Evolutionary conservation across 2,797 vertebrate genomes (phyloP), one percentile per base, ranked within the genome.

Genomic region (Coreius guichenoti): DNA sequence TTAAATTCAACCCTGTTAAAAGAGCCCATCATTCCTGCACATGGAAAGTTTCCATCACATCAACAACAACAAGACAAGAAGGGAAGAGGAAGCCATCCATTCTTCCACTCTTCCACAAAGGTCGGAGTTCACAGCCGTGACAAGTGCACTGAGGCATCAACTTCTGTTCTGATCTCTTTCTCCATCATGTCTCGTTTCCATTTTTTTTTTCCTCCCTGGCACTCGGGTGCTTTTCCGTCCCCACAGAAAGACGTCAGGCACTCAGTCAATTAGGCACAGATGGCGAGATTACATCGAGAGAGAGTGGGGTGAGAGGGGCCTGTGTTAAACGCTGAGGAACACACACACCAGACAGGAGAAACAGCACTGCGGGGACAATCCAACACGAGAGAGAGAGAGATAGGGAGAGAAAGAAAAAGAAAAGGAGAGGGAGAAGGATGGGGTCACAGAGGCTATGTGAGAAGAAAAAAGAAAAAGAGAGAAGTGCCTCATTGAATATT

Each of bases 261-360:
- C 82, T 75, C 83, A 89, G 88, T 89, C 88, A 88, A 89, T 91
- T 89, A 89, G 83, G 87, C 86, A 86, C 88, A 89, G 88, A 88
- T 89, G 89, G 87, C 70, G 75, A 86, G 86, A 47, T 89, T 90
- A 86, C 83, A 85, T 73, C 49, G 61, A 77, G 80, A 88, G 86
- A 36, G 75, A 82, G 83, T 12, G 51, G 81, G 81, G 85, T 19
- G 68, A 85, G 82, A 86, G 84, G 84, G 84, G 87, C 86, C 65
- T 80, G 39, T 88, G 88, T 83, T 87, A 86, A 89, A 88, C 31
- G 47, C 31, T 58, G 80, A 83, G 72, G 26, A 75, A 87, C 86
- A 87, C 85, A 89, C 76, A 87, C 78, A 88, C 21, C 73, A 84
- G 84, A 88, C 80, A 85, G 83, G 68, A 84, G 79, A 86, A 83